phyloP scores from a whole-genome alignment of 2,797 vertebrate species.

The Onychomys leucogaster region DNA sequence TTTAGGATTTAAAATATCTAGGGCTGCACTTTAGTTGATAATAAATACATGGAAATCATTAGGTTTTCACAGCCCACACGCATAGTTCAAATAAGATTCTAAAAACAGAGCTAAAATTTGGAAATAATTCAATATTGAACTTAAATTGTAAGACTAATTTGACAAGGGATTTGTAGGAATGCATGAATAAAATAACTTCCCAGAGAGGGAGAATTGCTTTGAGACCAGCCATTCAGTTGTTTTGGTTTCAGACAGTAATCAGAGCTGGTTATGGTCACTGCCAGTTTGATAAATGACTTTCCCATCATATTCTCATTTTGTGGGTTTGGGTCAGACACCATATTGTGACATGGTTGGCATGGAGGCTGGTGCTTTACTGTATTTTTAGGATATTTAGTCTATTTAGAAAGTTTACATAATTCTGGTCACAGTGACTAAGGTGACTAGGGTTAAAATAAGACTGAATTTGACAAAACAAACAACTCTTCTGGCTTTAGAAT shows the following conservation, averaged over 20 bases:
- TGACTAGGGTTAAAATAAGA: constrained; percentile 81
- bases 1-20: constrained; percentile 25
- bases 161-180: not conserved
- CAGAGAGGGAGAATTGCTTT: not conserved
- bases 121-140: constrained; percentile 24
- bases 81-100: constrained; percentile 29
- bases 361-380: constrained; percentile 65
- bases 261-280: constrained; percentile 37
- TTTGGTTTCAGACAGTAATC: constrained; percentile 39
- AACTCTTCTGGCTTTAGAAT: not conserved
- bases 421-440: constrained; percentile 85
- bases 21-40: not conserved
- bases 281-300: constrained; percentile 78
- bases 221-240: not conserved
- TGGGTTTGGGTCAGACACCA: constrained; percentile 82
- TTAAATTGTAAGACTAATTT: constrained; percentile 15
- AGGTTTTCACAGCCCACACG: not conserved
- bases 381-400: constrained; percentile 86
- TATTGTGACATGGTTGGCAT: constrained; percentile 84
- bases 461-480: constrained; percentile 67
- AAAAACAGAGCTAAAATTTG: constrained; percentile 48
- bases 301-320: constrained; percentile 78
- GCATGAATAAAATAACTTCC: not conserved
- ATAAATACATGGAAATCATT: not conserved
- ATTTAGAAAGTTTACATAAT: constrained; percentile 86